phyloP scores from a whole-genome alignment of 2,113 vertebrate genomes.

The Osmerus mordax region DNA sequence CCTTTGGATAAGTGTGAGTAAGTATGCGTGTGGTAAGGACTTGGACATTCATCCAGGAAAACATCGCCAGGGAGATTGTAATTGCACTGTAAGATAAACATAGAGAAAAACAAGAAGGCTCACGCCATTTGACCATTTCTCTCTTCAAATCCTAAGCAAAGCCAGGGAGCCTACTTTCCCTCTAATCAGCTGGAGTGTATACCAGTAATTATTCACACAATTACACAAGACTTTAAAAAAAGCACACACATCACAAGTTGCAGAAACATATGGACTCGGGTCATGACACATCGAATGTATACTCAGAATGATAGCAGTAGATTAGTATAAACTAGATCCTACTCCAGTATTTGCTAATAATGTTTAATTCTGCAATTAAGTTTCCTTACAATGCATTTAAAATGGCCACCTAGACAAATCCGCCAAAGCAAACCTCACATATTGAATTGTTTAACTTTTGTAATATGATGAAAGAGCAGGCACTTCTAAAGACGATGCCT shows the following conservation, averaged over 20 bases:
- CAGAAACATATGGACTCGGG: conserved; percentile 8
- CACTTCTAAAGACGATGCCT: too few species aligned
- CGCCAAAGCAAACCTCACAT: too few species aligned
- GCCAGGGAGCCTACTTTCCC: conserved; percentile 52
- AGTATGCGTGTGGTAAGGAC: conserved; percentile 50
- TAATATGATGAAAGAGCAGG: too few species aligned
- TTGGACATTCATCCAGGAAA: conserved; percentile 48
- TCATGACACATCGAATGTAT: background rate
- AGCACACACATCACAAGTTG: conserved; percentile 52
- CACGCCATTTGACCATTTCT: conserved; percentile 55
- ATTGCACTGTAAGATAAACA: conserved; percentile 68
- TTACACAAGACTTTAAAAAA: conserved; percentile 72
- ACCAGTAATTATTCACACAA: conserved; percentile 69
- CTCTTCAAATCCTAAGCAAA: conserved; percentile 33
- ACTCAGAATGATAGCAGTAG: too few species aligned
- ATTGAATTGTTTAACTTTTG: too few species aligned
- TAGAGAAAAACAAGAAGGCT: conserved; percentile 55
- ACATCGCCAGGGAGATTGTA: conserved; percentile 60
- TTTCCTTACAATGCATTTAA: too few species aligned
- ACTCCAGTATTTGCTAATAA: too few species aligned
- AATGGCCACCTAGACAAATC: too few species aligned
- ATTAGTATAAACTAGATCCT: too few species aligned
- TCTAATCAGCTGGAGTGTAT: conserved; percentile 62
- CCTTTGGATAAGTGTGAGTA: conserved; percentile 24
- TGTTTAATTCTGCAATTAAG: too few species aligned